Evolutionary conservation across 2,888 invertebrate species (phyloP).

Genomic region (Amphipyra tragopoginis): DNA sequence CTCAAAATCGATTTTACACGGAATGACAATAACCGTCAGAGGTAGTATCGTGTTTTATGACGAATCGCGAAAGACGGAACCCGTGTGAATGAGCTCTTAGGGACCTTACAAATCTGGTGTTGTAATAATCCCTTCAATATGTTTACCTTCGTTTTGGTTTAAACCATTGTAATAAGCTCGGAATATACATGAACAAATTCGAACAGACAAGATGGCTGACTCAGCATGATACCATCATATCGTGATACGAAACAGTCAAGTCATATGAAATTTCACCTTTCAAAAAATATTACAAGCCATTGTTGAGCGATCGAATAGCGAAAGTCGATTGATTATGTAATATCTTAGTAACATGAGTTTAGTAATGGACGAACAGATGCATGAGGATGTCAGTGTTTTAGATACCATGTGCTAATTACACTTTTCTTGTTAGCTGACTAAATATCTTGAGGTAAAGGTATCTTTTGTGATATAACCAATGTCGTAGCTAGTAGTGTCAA

Average conservation of each 20-base stretch:
- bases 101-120: no score
- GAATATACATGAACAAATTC: no score
- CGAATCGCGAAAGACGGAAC: no score
- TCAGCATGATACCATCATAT: constrained; percentile 8
- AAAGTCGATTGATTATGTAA: constrained; percentile 35
- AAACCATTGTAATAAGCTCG: no score
- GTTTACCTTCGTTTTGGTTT: no score
- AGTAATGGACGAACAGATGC: background rate
- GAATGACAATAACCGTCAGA: no score
- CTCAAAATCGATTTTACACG: no score
- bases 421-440: constrained; percentile 1
- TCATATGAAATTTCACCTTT: constrained; percentile 31
- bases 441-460: no score
- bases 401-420: constrained; percentile 10
- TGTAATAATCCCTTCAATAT: no score
- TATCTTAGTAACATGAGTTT: constrained; percentile 4
- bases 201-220: background rate
- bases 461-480: constrained; percentile 14
- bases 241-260: background rate
- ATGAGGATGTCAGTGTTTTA: background rate
- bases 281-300: constrained; percentile 21
- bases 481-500: no score
- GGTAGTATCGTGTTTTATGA: no score
- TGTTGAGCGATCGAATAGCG: constrained; percentile 12
- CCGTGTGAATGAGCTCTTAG: no score